Percentiles rank a stretch among this genome's conserved stretches.
Evolutionary conservation across 2,113 vertebrate genomes (phyloP).

Genomic region (Callopanchax toddi): DNA sequence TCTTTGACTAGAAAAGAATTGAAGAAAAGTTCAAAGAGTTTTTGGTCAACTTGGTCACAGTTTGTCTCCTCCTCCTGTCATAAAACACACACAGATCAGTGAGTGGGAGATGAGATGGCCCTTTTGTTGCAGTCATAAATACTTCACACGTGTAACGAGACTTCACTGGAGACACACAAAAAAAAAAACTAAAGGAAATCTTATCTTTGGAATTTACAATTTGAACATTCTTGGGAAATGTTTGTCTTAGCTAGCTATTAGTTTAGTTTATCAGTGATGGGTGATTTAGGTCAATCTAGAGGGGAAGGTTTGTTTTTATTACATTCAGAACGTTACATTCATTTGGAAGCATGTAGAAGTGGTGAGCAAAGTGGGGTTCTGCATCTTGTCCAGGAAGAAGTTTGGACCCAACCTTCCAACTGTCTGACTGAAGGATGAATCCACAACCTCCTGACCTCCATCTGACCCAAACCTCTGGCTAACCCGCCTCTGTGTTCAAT

Average conservation of each 20-base stretch:
- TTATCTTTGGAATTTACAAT: constrained; percentile 12
- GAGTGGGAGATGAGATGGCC: not conserved
- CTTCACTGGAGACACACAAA: not conserved
- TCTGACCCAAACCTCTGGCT: not conserved
- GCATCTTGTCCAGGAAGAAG: not conserved
- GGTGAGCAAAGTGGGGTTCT: not conserved
- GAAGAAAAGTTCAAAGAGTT: not conserved
- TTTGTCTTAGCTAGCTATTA: not conserved
- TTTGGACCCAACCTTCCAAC: not conserved
- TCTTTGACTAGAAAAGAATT: not conserved
- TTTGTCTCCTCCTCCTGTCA: constrained; percentile 9
- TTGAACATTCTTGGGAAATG: constrained; percentile 1
- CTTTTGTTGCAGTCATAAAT: constrained; percentile 4
- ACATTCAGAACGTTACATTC: constrained; percentile 1
- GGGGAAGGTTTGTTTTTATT: not conserved
- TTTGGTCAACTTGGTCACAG: not conserved
- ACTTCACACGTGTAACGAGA: not conserved
- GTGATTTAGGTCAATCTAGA: not conserved
- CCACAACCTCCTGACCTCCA: not conserved
- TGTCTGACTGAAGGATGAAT: not conserved
- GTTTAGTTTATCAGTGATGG: not conserved
- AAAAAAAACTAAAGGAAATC: not conserved
- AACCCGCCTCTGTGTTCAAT: too few relatives aligned
- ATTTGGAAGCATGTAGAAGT: not conserved
- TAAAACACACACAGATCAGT: too few relatives aligned